These are phyloP conservation scores for Dinocampus coccinellae DNA, from an alignment of 2,888 invertebrate genomes.

Conservation along the genomic window DNA sequence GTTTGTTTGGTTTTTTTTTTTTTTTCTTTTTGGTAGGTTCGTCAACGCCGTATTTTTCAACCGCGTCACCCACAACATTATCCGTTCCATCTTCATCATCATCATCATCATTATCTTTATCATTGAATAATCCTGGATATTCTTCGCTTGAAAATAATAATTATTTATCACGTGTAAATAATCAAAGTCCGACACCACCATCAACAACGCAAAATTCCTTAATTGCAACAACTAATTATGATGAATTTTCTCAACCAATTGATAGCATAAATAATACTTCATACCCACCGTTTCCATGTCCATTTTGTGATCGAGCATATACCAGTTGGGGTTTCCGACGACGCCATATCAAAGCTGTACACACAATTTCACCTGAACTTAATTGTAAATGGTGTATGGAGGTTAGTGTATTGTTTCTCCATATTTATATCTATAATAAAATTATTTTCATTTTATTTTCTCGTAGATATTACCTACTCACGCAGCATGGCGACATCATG, in stretches of 20 bases:
- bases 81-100: too few relatives aligned
- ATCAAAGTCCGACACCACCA: constrained; percentile 24
- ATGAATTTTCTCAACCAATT: constrained; percentile 19
- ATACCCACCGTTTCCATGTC: constrained; percentile 74
- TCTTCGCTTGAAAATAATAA: constrained; percentile 21
- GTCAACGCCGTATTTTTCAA: constrained; percentile 52
- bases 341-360: constrained; percentile 75
- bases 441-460: constrained; percentile 12
- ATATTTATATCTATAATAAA: neutral
- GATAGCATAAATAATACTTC: constrained; percentile 22
- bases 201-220: neutral
- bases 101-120: constrained; percentile 37
- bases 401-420: constrained; percentile 41
- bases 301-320: constrained; percentile 76
- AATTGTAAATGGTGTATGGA: constrained; percentile 73
- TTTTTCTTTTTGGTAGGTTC: constrained; percentile 25
- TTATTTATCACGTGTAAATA: constrained; percentile 12
- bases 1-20: neutral
- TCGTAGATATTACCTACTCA: constrained; percentile 71
- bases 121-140: constrained; percentile 33
- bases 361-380: constrained; percentile 69
- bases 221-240: neutral
- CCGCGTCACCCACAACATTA: constrained; percentile 52
- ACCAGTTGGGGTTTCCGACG: constrained; percentile 77
- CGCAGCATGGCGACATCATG: constrained; percentile 75